These are phyloP conservation scores for Setipinna tenuifilis DNA, from an alignment of 2,797 vertebrate genomes.

Conservation along the genomic window DNA sequence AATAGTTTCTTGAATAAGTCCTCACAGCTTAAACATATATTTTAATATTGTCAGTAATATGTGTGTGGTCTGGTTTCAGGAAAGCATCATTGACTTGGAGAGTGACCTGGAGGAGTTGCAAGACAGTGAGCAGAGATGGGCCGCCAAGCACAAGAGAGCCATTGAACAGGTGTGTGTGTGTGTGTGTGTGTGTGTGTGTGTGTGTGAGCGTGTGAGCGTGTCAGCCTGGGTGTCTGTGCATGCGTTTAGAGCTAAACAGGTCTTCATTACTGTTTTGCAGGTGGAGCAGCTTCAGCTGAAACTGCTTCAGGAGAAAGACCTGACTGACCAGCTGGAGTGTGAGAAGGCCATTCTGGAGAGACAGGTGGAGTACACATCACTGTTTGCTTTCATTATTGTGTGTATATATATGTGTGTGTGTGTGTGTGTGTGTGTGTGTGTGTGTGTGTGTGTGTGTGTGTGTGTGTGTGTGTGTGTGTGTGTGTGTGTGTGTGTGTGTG, in stretches of 20 bases:
- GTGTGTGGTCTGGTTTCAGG: conserved; percentile 57
- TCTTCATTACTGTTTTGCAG: conserved; percentile 54
- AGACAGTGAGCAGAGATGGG: conserved; percentile 76
- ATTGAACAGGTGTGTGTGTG: conserved; percentile 71
- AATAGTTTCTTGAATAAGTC: too few species aligned
- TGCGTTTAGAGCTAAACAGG: not conserved
- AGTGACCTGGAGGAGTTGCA: conserved; percentile 76
- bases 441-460: not conserved
- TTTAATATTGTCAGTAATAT: not conserved
- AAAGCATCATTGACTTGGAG: conserved; percentile 77
- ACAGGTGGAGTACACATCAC: conserved; percentile 65
- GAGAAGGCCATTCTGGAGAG: conserved; percentile 71
- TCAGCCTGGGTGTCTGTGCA: not conserved
- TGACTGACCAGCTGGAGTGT: conserved; percentile 72
- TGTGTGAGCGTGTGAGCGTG: not conserved
- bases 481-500: too few species aligned
- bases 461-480: not conserved
- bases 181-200: not conserved
- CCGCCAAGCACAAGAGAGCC: conserved; percentile 72
- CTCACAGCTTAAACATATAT: too few species aligned
- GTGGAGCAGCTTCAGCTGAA: conserved; percentile 78
- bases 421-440: conserved; percentile 1
- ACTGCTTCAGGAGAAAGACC: conserved; percentile 76
- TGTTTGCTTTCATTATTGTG: not conserved
- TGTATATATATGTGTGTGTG: conserved; percentile 26